phyloP scores from a whole-genome alignment of 2,113 vertebrate genomes.

The Catagonus wagneri region DNA sequence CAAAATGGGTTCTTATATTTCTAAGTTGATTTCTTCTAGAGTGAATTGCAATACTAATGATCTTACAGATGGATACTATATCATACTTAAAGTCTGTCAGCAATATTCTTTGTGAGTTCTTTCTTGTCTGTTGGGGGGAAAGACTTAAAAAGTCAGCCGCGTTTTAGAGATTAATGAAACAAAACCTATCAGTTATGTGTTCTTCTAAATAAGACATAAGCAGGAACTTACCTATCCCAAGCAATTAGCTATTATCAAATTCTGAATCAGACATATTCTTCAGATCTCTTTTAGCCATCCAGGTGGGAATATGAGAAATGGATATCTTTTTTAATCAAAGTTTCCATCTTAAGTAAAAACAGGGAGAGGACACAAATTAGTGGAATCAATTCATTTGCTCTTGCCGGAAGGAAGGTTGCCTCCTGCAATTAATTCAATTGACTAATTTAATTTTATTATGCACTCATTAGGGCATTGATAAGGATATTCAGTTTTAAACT shows the following conservation, averaged over 20 bases:
- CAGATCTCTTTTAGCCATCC: slow-evolving; percentile 49
- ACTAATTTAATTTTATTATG: slow-evolving; percentile 70
- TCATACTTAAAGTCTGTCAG: no score
- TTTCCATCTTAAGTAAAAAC: slow-evolving; percentile 74
- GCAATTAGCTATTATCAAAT: slow-evolving; percentile 60
- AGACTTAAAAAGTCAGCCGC: slow-evolving; percentile 16
- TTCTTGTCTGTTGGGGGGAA: neutral
- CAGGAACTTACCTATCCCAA: slow-evolving; percentile 36
- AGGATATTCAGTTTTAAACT: slow-evolving; percentile 43
- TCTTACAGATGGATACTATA: no score
- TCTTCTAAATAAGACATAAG: slow-evolving; percentile 59
- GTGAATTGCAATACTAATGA: neutral
- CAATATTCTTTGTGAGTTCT: neutral
- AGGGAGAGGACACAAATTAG: slow-evolving; percentile 59
- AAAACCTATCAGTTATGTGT: neutral
- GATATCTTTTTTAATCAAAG: slow-evolving; percentile 73
- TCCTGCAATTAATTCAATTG: slow-evolving; percentile 76
- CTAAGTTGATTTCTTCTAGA: neutral
- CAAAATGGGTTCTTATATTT: neutral
- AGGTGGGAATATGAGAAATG: slow-evolving; percentile 70
- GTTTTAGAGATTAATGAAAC: slow-evolving; percentile 13
- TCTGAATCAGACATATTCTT: slow-evolving; percentile 58
- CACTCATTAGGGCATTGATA: slow-evolving; percentile 65
- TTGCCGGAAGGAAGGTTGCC: slow-evolving; percentile 64
- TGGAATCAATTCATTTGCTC: slow-evolving; percentile 78